Conservation (phyloP, 2,888 invertebrate genomes). For the Harpagoxenus sublaevis region DNA sequence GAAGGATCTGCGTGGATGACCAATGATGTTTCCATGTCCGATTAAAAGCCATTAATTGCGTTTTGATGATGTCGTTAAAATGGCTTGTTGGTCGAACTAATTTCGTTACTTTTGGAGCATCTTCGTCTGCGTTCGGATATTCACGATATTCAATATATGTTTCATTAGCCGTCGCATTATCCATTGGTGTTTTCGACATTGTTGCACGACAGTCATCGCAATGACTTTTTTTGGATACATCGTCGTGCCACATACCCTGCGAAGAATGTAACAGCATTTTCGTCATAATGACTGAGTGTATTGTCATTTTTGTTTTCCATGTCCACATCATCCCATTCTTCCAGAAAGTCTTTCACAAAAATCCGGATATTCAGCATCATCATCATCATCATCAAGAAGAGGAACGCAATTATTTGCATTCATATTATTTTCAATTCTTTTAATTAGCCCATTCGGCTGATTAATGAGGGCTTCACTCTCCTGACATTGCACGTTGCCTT, state of each 20-base stretch:
- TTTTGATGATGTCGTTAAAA: no score
- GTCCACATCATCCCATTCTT: background rate
- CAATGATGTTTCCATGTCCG: no score
- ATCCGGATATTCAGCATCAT: background rate
- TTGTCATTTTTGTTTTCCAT: background rate
- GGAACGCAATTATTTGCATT: background rate
- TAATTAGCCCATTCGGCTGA: background rate
- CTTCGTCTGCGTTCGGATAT: no score
- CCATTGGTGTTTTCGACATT: no score
- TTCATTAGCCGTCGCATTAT: no score
- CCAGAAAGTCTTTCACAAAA: background rate
- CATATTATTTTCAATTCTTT: background rate
- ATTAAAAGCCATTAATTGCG: no score
- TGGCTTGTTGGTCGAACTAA: no score
- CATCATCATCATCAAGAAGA: no score
- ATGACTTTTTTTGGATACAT: background rate
- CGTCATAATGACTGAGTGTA: background rate
- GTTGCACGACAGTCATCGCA: no score
- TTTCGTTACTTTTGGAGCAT: no score
- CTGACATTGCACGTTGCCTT: background rate
- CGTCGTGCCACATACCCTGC: background rate
- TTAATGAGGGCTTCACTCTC: slow-evolving; percentile 1
- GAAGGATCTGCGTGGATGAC: no score
- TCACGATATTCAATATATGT: no score
- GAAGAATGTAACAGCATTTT: slow-evolving; percentile 11